Base-by-base conservation (phyloP, 2,888 invertebrate genomes). In the Siphlonurus alternatus region DNA sequence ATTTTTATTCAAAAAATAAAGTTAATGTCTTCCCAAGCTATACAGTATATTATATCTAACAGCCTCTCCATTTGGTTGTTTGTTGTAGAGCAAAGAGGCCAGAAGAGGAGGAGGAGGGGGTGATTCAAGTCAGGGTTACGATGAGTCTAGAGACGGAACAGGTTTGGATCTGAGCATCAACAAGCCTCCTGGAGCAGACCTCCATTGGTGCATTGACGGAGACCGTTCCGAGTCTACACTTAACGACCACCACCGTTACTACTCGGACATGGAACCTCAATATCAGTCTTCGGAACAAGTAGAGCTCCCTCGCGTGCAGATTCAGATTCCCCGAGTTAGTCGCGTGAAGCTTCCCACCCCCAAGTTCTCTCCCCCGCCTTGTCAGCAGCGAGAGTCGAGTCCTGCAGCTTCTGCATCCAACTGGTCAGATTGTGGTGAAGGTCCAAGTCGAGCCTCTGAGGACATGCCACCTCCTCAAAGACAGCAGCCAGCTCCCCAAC, bases 41-140 rank as follows among this genome's bases (percentile, higher is more conserved):
- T n/a, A n/a, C n/a, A n/a, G n/a, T n/a, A n/a, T n/a, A n/a, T n/a
- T n/a, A 38, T 38, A 38, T 38, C 38, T 38, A 38, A 38, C 38
- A 38, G 38, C 38, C 38, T 10, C 38, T 38, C 15, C 38, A 5
- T 38, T 38, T 38, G 38, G 38, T 38, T 38, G 38, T 56, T 56
- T 56, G 56, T 56, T 56, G 56, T 56, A 56, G 56, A 56, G 56
- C 56, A 56, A 56, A 56, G 56, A 56, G 56, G 56, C 56, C 5
- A 20, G 56, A n/a, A 56, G 22, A 56, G 56, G 38, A 38, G 38
- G 38, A 38, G 38, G 38, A 38, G 38, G 38, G 38, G 38, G 5
- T 38, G 15, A 10, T 38, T 38, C 38, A 10, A 15, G 38, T 38
- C 38, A 38, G 38, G 38, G 38, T 5, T 38, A 10, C 15, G 38